These are phyloP conservation scores for Ophthalmolycus amberensis DNA, from an alignment of 2,113 vertebrate genomes.

Conservation along the genomic window DNA sequence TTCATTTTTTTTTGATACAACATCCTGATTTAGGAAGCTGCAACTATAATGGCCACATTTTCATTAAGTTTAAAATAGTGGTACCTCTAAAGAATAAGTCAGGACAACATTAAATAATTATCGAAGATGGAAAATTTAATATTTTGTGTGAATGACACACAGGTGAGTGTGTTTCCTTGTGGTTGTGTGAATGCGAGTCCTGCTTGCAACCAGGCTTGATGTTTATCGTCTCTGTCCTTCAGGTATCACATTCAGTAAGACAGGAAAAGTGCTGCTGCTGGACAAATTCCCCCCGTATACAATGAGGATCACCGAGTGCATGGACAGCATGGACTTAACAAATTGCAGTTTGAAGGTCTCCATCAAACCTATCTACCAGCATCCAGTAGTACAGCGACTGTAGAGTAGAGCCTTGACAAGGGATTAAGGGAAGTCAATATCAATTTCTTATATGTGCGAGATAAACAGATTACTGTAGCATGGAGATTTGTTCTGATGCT, in stretches of 20 bases:
- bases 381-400: background rate
- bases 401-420: constrained; percentile 11
- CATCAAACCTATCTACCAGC: constrained; percentile 25
- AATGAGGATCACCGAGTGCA: constrained; percentile 6
- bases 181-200: constrained; percentile 6
- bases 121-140: background rate
- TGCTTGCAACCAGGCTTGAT: background rate
- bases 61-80: background rate
- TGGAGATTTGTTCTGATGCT: constrained; percentile 12
- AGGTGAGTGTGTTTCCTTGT: background rate
- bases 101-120: background rate
- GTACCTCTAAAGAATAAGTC: background rate
- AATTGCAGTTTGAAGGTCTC: constrained; percentile 31
- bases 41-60: background rate
- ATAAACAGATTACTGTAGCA: constrained; percentile 16
- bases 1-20: background rate
- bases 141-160: background rate
- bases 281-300: background rate
- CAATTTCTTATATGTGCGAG: constrained; percentile 19
- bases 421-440: constrained; percentile 38
- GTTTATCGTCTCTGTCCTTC: constrained; percentile 7
- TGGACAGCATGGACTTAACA: constrained; percentile 14
- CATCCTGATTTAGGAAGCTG: background rate
- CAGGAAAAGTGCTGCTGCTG: background rate
- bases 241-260: constrained; percentile 6